Percentiles rank a stretch among this genome's conserved stretches.
These are phyloP conservation scores for Petrosia ficiformis DNA, from an alignment of 37 sponge, comb jelly and placozoan genomes.

Conservation along the genomic window DNA sequence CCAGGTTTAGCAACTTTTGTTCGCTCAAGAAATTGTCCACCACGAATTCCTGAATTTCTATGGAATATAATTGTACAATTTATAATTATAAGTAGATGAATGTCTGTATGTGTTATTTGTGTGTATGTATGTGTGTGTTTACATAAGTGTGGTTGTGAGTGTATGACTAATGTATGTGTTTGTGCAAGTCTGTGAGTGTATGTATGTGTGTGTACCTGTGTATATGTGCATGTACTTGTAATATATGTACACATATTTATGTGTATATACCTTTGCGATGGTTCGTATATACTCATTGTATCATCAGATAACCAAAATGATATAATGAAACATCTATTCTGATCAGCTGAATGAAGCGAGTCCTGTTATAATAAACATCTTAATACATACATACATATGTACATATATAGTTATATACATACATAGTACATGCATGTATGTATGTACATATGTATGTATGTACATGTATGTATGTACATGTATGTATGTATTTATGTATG, in stretches of 20 bases:
- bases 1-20: conserved; percentile 82
- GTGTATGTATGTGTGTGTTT: neutral
- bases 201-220: conserved; percentile 2
- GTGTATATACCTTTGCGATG: conserved; percentile 76
- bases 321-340: conserved; percentile 91
- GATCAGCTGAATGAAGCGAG: conserved; percentile 83
- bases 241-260: conserved; percentile 11
- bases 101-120: too few relatives aligned
- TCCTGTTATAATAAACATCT: conserved; percentile 37
- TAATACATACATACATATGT: neutral
- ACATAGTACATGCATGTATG: neutral
- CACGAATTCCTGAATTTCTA: conserved; percentile 95
- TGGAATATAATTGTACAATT: neutral
- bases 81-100: neutral
- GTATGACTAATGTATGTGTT: neutral
- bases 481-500: neutral
- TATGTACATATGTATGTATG: neutral
- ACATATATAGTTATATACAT: neutral
- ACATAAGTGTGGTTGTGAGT: neutral
- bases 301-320: conserved; percentile 92
- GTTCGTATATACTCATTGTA: conserved; percentile 91
- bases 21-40: conserved; percentile 89
- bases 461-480: neutral
- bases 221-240: neutral
- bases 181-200: neutral